Percentiles rank a stretch among this genome's conserved stretches.
phyloP scores from a whole-genome alignment of 2,797 vertebrate genomes.

The Phoxinus dragarum region DNA sequence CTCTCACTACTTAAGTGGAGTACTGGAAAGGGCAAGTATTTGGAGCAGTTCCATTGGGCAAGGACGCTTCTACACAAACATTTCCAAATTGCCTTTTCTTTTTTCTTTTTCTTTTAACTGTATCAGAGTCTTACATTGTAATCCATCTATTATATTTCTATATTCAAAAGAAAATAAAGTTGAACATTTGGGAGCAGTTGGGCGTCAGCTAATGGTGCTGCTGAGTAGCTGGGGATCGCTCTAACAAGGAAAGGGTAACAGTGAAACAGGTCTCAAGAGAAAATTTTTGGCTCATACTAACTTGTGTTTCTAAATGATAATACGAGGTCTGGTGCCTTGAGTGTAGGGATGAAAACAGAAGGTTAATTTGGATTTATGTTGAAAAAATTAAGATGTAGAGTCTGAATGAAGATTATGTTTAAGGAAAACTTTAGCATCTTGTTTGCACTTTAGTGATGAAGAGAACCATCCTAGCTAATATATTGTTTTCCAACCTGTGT shows the following conservation, averaged over 20 bases:
- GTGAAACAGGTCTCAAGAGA: background rate
- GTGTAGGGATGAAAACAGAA: background rate
- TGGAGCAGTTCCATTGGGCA: background rate
- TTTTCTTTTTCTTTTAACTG: background rate
- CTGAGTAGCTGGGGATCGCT: background rate
- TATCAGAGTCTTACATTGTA: background rate
- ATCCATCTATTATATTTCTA: background rate
- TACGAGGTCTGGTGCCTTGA: background rate
- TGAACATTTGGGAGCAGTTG: background rate
- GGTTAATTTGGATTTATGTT: background rate
- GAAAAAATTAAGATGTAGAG: background rate
- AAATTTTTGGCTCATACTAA: conserved; percentile 1
- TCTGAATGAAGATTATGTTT: background rate
- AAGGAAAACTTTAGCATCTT: background rate
- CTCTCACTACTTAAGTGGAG: background rate
- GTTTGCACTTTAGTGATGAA: background rate
- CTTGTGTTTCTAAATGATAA: conserved; percentile 22
- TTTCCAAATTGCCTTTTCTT: background rate
- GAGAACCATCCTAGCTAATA: background rate
- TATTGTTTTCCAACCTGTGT: too few species aligned
- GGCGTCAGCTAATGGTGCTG: background rate
- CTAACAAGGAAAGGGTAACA: background rate
- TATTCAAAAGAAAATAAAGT: background rate
- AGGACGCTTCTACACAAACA: background rate
- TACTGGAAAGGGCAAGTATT: conserved; percentile 7